phyloP scores from a whole-genome alignment of 1,140 invertebrate genomes.

The Drosophila albomicans region DNA sequence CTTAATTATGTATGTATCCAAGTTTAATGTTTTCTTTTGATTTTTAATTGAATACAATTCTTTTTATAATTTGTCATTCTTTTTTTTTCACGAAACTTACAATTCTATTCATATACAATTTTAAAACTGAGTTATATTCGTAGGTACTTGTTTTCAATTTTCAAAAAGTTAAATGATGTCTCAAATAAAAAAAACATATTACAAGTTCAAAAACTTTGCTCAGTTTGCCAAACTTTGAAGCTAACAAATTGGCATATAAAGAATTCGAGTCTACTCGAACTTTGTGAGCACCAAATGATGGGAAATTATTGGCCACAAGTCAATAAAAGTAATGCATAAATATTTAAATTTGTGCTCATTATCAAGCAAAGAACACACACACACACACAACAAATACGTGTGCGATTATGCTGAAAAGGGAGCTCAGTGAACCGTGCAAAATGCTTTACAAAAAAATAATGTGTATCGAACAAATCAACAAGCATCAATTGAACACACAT shows the following conservation, averaged over 20 bases:
- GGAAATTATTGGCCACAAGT: conserved; percentile 56
- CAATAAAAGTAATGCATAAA: conserved; percentile 49
- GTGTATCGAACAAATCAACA: conserved; percentile 57
- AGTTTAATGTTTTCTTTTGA: too few relatives aligned
- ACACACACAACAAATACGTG: conserved; percentile 15
- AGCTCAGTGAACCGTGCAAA: conserved; percentile 68
- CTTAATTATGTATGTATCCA: too few relatives aligned
- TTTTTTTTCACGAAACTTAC: neutral
- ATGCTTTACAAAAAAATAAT: conserved; percentile 51
- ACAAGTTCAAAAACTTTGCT: conserved; percentile 9
- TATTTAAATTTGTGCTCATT: conserved; percentile 30
- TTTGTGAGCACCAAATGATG: conserved; percentile 41
- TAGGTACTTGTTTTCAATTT: neutral
- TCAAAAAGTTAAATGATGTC: neutral
- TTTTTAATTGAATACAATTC: too few relatives aligned
- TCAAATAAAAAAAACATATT: neutral
- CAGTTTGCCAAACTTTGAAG: conserved; percentile 59
- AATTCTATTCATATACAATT: neutral
- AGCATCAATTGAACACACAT: conserved; percentile 52
- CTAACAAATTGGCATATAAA: conserved; percentile 39
- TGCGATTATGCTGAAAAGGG: conserved; percentile 26
- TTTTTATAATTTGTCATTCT: too few relatives aligned
- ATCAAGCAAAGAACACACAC: conserved; percentile 54
- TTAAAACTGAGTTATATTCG: neutral
- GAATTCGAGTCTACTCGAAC: conserved; percentile 26